Conservation (phyloP, 2,888 invertebrate species). For the Agriotes lineatus region DNA sequence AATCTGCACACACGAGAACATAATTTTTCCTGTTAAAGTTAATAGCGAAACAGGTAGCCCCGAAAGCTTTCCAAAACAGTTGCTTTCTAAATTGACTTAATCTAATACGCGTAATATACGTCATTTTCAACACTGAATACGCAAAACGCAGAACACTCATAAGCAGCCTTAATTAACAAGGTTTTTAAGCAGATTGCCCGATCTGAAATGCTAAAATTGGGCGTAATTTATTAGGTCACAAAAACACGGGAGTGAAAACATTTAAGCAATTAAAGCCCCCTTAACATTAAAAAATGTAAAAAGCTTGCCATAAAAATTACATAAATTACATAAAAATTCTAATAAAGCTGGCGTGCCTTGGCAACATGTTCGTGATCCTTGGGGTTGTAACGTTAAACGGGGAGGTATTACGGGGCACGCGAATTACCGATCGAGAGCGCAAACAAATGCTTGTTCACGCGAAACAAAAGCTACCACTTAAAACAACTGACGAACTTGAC, state of each 20-base stretch:
- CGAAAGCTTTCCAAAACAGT: too few relatives aligned
- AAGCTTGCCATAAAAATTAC: slow-evolving; percentile 43
- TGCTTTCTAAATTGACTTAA: too few relatives aligned
- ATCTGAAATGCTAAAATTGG: slow-evolving; percentile 12
- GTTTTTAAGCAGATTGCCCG: background rate
- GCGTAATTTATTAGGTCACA: slow-evolving; percentile 21
- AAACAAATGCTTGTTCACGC: slow-evolving; percentile 68
- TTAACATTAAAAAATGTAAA: slow-evolving; percentile 27
- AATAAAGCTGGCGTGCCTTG: slow-evolving; percentile 62
- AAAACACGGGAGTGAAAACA: slow-evolving; percentile 25
- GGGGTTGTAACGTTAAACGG: slow-evolving; percentile 66
- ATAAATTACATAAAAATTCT: slow-evolving; percentile 44
- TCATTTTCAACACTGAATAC: too few relatives aligned
- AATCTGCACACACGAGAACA: too few relatives aligned
- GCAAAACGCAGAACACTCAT: too few relatives aligned
- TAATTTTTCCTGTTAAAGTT: too few relatives aligned
- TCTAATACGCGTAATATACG: too few relatives aligned
- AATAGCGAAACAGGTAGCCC: too few relatives aligned
- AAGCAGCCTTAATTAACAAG: background rate
- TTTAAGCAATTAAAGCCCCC: slow-evolving; percentile 29
- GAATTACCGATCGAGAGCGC: slow-evolving; percentile 67
- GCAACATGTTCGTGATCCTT: slow-evolving; percentile 62
- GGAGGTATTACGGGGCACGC: slow-evolving; percentile 65
- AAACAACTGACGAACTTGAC: slow-evolving; percentile 61
- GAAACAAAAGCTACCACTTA: slow-evolving; percentile 66